phyloP scores from a whole-genome alignment of 2,113 vertebrate genomes.

The Engystomops pustulosus region DNA sequence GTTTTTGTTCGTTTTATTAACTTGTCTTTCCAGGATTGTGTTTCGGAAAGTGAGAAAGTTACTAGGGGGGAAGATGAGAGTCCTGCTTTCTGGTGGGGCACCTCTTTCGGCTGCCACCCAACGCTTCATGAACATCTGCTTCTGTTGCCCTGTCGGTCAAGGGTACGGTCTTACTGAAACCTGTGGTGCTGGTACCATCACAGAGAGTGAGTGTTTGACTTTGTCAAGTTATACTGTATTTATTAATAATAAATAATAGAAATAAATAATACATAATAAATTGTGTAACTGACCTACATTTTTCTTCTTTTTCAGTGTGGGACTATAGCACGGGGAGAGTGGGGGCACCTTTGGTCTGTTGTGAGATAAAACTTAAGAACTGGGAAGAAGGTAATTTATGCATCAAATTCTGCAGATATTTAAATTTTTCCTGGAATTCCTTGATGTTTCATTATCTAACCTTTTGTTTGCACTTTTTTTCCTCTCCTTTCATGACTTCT shows the following conservation, averaged over 20 bases:
- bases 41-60: constrained; percentile 88
- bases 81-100: constrained; percentile 90
- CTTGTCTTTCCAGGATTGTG: constrained; percentile 78
- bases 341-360: constrained; percentile 90
- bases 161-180: constrained; percentile 95
- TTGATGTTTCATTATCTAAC: too few species aligned
- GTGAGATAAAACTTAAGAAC: constrained; percentile 91
- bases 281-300: not conserved
- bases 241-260: too few species aligned
- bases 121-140: constrained; percentile 97
- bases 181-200: constrained; percentile 88
- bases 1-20: not conserved
- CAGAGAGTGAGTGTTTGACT: constrained; percentile 76
- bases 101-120: constrained; percentile 91
- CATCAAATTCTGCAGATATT: too few species aligned
- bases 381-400: constrained; percentile 94
- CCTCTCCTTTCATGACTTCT: too few species aligned
- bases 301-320: constrained; percentile 76
- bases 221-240: too few species aligned
- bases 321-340: constrained; percentile 96
- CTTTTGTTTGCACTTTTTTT: too few species aligned
- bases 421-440: too few species aligned
- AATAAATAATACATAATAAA: too few species aligned
- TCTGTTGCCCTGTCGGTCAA: constrained; percentile 95
- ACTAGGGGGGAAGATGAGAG: constrained; percentile 85